A percentile compares a stretch with the other conserved stretches of the same genome.
Evolutionary conservation across 2,113 vertebrate species (phyloP).

Genomic region (Dicerorhinus sumatrensis): DNA sequence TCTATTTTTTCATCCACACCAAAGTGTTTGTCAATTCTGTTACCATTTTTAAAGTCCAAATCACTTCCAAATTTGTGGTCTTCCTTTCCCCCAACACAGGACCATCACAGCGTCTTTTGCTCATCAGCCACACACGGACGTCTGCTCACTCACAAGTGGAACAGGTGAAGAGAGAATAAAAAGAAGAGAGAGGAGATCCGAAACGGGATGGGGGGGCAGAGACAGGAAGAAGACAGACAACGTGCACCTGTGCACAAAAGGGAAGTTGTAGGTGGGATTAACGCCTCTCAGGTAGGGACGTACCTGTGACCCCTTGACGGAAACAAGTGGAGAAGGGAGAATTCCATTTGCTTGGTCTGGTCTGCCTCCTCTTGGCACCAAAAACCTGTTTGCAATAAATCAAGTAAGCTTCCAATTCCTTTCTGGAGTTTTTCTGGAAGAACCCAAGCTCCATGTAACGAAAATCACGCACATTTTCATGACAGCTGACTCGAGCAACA

Average conservation of each 20-base stretch:
- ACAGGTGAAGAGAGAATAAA: not conserved
- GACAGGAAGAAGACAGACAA: not conserved
- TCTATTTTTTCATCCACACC: not conserved
- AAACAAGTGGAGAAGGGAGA: too few relatives aligned
- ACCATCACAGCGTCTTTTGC: not conserved
- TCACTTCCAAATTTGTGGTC: too few relatives aligned
- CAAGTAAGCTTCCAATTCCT: not conserved
- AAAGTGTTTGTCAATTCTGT: not conserved
- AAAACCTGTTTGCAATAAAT: not conserved
- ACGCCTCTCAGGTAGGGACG: too few relatives aligned
- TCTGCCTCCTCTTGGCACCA: not conserved
- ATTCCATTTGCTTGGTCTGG: too few relatives aligned
- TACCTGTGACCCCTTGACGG: not conserved
- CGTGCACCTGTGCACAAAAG: fast-evolving
- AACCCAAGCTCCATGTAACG: too few relatives aligned
- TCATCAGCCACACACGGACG: fast-evolving
- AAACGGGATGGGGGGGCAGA: fast-evolving
- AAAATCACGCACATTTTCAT: not conserved
- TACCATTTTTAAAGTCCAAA: not conserved
- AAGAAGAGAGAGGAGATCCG: fast-evolving
- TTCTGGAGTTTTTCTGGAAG: not conserved
- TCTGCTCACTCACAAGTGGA: not conserved
- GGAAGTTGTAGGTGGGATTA: fast-evolving
- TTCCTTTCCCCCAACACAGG: not conserved
- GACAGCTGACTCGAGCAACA: fast-evolving